Evolutionary conservation across 2,888 invertebrate species (phyloP).

Genomic region (Trimorus sp.): DNA sequence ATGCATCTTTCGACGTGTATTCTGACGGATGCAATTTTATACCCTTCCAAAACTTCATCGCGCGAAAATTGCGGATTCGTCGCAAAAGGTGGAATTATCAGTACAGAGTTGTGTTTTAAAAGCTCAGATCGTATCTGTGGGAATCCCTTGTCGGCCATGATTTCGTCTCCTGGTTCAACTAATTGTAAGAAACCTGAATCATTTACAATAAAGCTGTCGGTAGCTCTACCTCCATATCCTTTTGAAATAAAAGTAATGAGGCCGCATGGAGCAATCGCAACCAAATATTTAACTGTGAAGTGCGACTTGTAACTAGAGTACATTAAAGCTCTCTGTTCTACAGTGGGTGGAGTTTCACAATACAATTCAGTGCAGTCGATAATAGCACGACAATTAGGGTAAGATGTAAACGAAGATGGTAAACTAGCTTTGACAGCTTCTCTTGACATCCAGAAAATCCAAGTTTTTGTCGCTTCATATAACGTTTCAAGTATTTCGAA

Average conservation of each 20-base stretch:
- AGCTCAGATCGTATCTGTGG: constrained; percentile 4
- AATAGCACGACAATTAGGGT: constrained; percentile 37
- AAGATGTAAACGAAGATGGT: constrained; percentile 27
- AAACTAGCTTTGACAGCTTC: constrained; percentile 30
- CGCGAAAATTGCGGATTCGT: constrained; percentile 31
- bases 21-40: constrained; percentile 6
- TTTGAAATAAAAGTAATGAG: constrained; percentile 64
- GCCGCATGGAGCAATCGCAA: constrained; percentile 3
- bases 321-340: constrained; percentile 16
- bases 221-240: constrained; percentile 67
- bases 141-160: constrained; percentile 40
- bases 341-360: constrained; percentile 18
- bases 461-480: too few species aligned
- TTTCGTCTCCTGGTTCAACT: constrained; percentile 60
- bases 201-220: constrained; percentile 66
- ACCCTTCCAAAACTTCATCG: constrained; percentile 63
- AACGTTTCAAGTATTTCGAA: constrained; percentile 18
- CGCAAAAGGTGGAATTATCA: constrained; percentile 66
- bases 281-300: constrained; percentile 7
- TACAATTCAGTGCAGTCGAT: constrained; percentile 57
- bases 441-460: not conserved
- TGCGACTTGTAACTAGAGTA: constrained; percentile 2
- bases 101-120: constrained; percentile 17
- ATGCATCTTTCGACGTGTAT: constrained; percentile 26
- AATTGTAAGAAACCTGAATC: constrained; percentile 68